phyloP scores from a whole-genome alignment of 2,113 vertebrate genomes.

The Oryzias celebensis region DNA sequence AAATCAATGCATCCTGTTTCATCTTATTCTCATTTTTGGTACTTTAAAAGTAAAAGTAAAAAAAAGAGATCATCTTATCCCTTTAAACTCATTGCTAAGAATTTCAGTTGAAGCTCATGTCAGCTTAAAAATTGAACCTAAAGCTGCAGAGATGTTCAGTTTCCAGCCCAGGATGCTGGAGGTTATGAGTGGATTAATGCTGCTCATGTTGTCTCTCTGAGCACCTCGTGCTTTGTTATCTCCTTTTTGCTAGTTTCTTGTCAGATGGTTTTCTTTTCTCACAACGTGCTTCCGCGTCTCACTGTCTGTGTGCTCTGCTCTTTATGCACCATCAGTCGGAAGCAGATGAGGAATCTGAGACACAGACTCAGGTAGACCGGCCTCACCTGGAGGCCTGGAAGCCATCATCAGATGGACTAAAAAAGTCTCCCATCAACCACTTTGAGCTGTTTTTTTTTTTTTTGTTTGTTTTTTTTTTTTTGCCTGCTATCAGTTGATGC shows the following conservation, averaged over 20 bases:
- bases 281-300: constrained; percentile 22
- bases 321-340: constrained; percentile 88
- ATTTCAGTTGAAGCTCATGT: too few species aligned
- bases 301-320: constrained; percentile 44
- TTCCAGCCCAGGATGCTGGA: too few species aligned
- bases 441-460: constrained; percentile 15
- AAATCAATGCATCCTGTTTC: too few species aligned
- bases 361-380: constrained; percentile 77
- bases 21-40: too few species aligned
- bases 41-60: too few species aligned
- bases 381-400: constrained; percentile 21
- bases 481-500: constrained; percentile 30
- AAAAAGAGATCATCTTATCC: too few species aligned
- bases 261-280: constrained; percentile 3
- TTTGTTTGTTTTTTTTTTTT: constrained; percentile 13
- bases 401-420: constrained; percentile 41
- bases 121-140: too few species aligned
- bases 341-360: constrained; percentile 88
- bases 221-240: too few species aligned
- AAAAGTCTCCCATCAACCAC: constrained; percentile 33
- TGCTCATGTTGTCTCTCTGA: too few species aligned
- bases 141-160: too few species aligned
- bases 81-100: too few species aligned
- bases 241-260: background rate
- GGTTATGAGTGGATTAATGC: too few species aligned